phyloP scores from a whole-genome alignment of 2,113 vertebrate genomes.

The Chionomys nivalis region DNA sequence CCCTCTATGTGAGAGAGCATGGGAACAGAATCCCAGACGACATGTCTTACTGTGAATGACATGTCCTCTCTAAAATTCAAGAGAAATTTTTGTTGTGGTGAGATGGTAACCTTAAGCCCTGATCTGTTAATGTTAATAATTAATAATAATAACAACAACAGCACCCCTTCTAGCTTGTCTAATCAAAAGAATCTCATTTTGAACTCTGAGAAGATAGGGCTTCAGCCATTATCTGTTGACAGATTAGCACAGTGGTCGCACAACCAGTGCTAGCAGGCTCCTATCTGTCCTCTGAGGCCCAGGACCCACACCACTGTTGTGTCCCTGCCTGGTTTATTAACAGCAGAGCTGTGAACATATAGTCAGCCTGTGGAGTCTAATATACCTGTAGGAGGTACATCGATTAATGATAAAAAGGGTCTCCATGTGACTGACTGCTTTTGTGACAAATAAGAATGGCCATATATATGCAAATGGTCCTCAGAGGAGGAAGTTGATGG shows the following conservation, averaged over 20 bases:
- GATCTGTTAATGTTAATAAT: constrained; percentile 73
- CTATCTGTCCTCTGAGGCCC: constrained; percentile 80
- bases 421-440: constrained; percentile 83
- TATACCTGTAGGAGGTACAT: constrained; percentile 81
- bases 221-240: constrained; percentile 86
- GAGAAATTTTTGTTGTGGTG: constrained; percentile 64
- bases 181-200: constrained; percentile 75
- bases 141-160: constrained; percentile 50
- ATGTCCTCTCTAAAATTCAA: constrained; percentile 73
- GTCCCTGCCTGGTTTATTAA: constrained; percentile 85
- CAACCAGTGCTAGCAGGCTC: constrained; percentile 80
- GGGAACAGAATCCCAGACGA: neutral
- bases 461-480: constrained; percentile 60
- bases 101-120: constrained; percentile 76
- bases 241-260: constrained; percentile 79
- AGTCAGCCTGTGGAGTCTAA: constrained; percentile 81
- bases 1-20: neutral
- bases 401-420: constrained; percentile 85
- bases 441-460: constrained; percentile 79
- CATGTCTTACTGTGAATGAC: constrained; percentile 57
- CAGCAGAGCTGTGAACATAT: constrained; percentile 87
- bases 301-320: constrained; percentile 80
- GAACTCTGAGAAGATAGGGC: constrained; percentile 82
- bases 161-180: constrained; percentile 68
- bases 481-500: constrained; percentile 77